Conservation (phyloP, 1,140 invertebrate genomes). For the Brachystomella parvula region DNA sequence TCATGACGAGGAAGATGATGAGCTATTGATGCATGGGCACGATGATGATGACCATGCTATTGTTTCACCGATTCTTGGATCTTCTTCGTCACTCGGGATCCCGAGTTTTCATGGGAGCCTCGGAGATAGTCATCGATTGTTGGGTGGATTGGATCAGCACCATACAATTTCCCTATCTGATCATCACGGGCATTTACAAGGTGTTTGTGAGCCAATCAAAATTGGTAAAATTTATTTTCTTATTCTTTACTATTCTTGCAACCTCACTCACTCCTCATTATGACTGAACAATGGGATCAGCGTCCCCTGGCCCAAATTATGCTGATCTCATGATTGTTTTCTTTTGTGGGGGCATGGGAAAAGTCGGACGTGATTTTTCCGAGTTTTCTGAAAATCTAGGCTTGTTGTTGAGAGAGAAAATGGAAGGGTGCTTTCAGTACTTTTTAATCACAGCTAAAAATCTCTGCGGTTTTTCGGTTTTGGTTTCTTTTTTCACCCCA, state of each 20-base stretch:
- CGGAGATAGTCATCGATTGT: background rate
- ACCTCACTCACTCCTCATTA: background rate
- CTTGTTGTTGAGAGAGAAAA: too few species aligned
- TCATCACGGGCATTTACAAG: slow-evolving; percentile 21
- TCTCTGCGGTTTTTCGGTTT: too few species aligned
- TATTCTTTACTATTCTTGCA: background rate
- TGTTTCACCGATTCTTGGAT: background rate
- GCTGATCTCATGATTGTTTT: background rate
- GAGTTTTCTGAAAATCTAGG: background rate
- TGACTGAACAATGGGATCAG: background rate
- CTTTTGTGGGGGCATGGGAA: background rate
- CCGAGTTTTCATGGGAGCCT: background rate
- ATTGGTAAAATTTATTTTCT: slow-evolving; percentile 26
- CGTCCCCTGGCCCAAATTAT: background rate
- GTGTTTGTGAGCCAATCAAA: slow-evolving; percentile 34
- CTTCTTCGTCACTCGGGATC: background rate
- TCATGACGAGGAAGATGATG: background rate
- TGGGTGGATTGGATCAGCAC: slow-evolving; percentile 6
- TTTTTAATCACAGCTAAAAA: too few species aligned
- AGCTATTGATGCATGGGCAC: background rate
- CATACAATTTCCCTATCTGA: slow-evolving; percentile 4
- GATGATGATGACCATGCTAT: background rate
- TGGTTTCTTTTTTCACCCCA: too few species aligned
- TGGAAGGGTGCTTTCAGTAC: too few species aligned
- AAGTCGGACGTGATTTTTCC: background rate